Evolutionary conservation across 2,797 vertebrate genomes (phyloP).

Genomic region (Coregonus sp.): DNA sequence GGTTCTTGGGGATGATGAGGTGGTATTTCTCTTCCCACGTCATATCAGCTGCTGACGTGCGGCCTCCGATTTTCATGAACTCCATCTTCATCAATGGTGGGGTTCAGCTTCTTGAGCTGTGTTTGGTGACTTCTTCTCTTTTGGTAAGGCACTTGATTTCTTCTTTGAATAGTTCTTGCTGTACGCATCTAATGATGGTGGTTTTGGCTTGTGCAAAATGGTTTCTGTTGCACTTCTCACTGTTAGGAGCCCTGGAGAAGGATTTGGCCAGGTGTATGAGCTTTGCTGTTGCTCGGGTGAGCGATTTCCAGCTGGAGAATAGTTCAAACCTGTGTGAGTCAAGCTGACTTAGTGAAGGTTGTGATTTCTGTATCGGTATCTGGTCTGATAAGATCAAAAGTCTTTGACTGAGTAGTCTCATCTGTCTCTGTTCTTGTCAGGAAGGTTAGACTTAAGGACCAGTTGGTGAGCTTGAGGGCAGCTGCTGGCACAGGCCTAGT

Average conservation of each 20-base stretch:
- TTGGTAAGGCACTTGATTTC: not conserved
- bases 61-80: constrained; percentile 1
- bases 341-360: not conserved
- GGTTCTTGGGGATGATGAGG: not conserved
- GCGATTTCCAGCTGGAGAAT: not conserved
- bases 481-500: not conserved
- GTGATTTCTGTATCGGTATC: not conserved
- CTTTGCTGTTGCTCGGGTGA: too few species aligned
- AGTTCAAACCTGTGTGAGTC: not conserved
- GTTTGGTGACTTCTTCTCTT: not conserved
- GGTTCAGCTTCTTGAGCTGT: not conserved
- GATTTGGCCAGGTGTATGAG: too few species aligned
- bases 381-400: not conserved
- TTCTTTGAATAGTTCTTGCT: not conserved
- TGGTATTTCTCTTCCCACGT: not conserved
- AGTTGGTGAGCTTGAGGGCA: not conserved
- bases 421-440: not conserved
- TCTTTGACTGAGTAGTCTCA: not conserved
- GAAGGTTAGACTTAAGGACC: not conserved
- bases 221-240: not conserved
- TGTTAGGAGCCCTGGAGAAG: too few species aligned
- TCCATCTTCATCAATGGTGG: not conserved
- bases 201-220: not conserved
- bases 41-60: not conserved
- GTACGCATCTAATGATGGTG: not conserved